Evolutionary conservation across 2,888 invertebrate genomes (phyloP), one percentile per base, ranked within the genome.

Genomic region (Neoascia interrupta): DNA sequence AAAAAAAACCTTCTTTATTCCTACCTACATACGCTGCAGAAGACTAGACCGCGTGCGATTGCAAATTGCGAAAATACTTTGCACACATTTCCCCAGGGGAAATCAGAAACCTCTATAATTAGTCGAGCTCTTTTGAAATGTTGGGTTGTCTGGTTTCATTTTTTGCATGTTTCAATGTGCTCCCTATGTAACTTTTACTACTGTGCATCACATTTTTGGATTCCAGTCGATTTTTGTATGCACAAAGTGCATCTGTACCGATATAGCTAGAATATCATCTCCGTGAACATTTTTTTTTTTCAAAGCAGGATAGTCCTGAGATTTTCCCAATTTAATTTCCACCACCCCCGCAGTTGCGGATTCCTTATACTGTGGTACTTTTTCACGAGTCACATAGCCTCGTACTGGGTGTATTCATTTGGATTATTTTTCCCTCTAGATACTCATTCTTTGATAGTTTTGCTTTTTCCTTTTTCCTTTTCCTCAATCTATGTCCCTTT

Each of bases 51-150:
- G n/a, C n/a, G n/a, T n/a, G n/a, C n/a, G n/a, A n/a, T n/a, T n/a
- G n/a, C 16, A 10, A 60, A 47, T 53, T 53, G 60, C 28, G 41
- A 72, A 70, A 70, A 60, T 60, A 66, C 60, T 60, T 72, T 54
- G 47, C 53, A 43, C 54, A 64, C 58, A 60, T 61, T 61, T 51
- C 60, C 72, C 54, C 72, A 10, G 36, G 74, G 76, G 76, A 76
- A 76, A 76, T 76, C 76, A 76, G 58, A 66, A 66, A 72, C 63
- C 72, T 72, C 47, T 66, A 76, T 75, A 76, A 72, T 79, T 79
- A 79, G 76, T 61, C 60, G 47, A 26, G 60, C 53, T 66, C 56
- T 54, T 36, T 47, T 58, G 72, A 60, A 76, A 13, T 19, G 19
- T 28, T 10, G 34, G 18, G 8, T 31, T 51, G 49, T 11, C 53